phyloP scores from a whole-genome alignment of 1,140 invertebrate species.

The Teleopsis dalmanni region DNA sequence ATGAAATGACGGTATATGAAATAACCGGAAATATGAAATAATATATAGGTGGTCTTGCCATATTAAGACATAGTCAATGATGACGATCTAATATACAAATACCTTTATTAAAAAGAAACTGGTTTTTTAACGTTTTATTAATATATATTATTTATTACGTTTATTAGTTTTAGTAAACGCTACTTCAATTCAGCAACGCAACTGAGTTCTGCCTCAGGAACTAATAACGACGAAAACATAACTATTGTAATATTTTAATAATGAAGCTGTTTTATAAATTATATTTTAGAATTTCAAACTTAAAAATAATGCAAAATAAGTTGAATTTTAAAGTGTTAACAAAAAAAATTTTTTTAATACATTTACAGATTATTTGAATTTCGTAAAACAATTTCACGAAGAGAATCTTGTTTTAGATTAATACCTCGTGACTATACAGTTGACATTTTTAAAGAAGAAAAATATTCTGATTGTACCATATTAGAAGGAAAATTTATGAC shows the following conservation, averaged over 20 bases:
- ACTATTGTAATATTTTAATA: not conserved
- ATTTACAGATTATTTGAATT: slow-evolving; percentile 77
- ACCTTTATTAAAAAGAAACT: not conserved
- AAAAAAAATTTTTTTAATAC: too few relatives aligned
- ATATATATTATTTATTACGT: too few relatives aligned
- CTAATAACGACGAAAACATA: not conserved
- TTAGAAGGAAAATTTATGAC: slow-evolving; percentile 85
- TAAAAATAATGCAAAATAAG: too few relatives aligned
- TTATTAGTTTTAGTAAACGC: too few relatives aligned
- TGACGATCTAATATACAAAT: too few relatives aligned
- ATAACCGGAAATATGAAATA: too few relatives aligned
- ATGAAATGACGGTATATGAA: too few relatives aligned
- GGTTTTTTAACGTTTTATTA: slow-evolving; percentile 1
- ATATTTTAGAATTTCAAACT: not conserved
- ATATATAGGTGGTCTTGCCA: too few relatives aligned
- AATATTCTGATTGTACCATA: slow-evolving; percentile 63
- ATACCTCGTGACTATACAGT: slow-evolving; percentile 78
- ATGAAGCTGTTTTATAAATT: not conserved
- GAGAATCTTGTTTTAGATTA: slow-evolving; percentile 74
- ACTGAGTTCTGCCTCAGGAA: not conserved
- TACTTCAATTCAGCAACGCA: too few relatives aligned
- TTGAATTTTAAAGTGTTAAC: too few relatives aligned
- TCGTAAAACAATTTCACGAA: slow-evolving; percentile 75
- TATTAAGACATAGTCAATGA: too few relatives aligned
- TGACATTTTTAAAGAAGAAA: slow-evolving; percentile 82